Base-by-base conservation (phyloP, 2,888 invertebrate species). In the Macrophya alboannulata region DNA sequence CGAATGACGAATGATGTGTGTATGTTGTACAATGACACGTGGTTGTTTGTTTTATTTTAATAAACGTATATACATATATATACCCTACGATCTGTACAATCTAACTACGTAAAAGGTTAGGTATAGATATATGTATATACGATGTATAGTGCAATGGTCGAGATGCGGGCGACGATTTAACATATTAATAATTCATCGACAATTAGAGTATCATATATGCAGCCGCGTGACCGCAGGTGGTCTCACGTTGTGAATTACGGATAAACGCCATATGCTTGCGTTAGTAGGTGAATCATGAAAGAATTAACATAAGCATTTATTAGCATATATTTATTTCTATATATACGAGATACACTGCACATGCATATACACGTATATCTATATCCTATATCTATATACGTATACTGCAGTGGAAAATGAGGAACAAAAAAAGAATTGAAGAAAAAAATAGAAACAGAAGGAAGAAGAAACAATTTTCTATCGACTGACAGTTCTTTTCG, bases 271-370 rank as follows among this genome's bases (percentile, higher is more conserved):
- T 92, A 92, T 92, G 92, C 90, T 91, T 88, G 17, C 68, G 88
- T 86, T 65, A 55, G 77, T 87, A 86, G 90, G 90, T 92, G 93
- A 93, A 93, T 93, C 92, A 93, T 92, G 89, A 90, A 87, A 89
- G 88, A 90, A 91, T 91, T 92, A 90, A 89, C 91, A 92, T 92
- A 91, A 89, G 90, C 90, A 91, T 87, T 84, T 89, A 92, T 92
- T 92, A 92, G 90, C 92, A 91, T 92, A 90, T 92, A 91, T 89
- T 89, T 89, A 90, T 89, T 89, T 90, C 90, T 88, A 89, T 88
- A 86, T 89, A 85, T 88, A 84, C 86, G 5, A n/a, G 45, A 21
- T 31, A 31, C 25, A 8, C 68, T 25, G 8, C 15, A 55, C 55
- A 55, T 15, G 55, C 10, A 12, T 12, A 48, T n/a, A n/a, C n/a